Percentiles rank a stretch among this genome's conserved stretches.
Conservation (phyloP, 2,888 invertebrate genomes). For the Dorcus parallelipipedus region DNA sequence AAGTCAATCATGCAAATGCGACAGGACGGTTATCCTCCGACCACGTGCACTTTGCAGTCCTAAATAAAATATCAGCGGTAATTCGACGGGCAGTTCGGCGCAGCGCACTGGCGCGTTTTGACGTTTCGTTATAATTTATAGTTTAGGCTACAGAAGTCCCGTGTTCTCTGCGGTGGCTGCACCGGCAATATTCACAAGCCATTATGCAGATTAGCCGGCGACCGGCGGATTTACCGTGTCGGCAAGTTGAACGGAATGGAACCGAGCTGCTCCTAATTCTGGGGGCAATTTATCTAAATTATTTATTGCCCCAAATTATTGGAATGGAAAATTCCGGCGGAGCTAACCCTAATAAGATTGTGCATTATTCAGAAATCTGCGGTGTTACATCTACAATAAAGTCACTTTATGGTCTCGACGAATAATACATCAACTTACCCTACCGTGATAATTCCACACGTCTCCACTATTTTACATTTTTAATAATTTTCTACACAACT, state of each 20-base stretch:
- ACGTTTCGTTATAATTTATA: slow-evolving; percentile 31
- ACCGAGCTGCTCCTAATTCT: slow-evolving; percentile 3
- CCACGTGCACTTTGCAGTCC: neutral
- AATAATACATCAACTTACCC: no score
- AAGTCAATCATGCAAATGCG: no score
- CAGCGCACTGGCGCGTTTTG: slow-evolving; percentile 22
- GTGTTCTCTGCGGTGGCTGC: slow-evolving; percentile 24
- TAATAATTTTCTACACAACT: no score
- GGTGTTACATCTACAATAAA: no score
- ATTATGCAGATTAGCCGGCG: slow-evolving; percentile 34
- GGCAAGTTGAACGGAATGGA: slow-evolving; percentile 17
- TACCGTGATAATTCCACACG: no score
- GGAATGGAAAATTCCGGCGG: neutral
- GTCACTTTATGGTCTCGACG: no score
- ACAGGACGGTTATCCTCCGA: no score
- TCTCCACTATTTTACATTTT: no score
- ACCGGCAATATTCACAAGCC: slow-evolving; percentile 33
- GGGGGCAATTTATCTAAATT: neutral
- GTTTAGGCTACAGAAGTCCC: slow-evolving; percentile 28
- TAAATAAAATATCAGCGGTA: slow-evolving; percentile 10
- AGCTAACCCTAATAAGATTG: neutral
- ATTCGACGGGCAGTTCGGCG: slow-evolving; percentile 3
- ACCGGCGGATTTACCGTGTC: slow-evolving; percentile 28
- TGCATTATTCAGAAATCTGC: no score
- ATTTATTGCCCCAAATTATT: neutral